A percentile compares a stretch with the other conserved stretches of the same genome.
Evolutionary conservation across 2,888 invertebrate genomes (phyloP).

Genomic region (Xanthia togata): DNA sequence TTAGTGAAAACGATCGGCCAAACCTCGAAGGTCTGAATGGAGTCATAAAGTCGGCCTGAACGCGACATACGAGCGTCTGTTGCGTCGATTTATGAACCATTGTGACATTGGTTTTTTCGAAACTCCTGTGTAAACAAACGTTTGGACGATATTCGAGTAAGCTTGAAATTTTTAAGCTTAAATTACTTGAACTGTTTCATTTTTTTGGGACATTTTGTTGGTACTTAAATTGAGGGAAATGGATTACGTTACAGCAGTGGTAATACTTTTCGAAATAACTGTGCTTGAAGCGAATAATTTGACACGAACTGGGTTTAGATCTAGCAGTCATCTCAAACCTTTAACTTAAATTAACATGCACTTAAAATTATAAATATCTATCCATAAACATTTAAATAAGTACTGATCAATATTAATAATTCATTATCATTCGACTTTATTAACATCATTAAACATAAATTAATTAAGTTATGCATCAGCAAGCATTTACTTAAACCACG

Average conservation of each 20-base stretch:
- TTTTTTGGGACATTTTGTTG: slow-evolving; percentile 21
- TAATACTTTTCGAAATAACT: not conserved
- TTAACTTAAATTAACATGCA: not conserved
- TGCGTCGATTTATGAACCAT: slow-evolving; percentile 84
- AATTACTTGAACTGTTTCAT: slow-evolving; percentile 34
- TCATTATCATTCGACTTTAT: slow-evolving; percentile 22
- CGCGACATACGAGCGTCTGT: slow-evolving; percentile 71
- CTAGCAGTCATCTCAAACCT: not conserved
- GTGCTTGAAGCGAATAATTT: not conserved
- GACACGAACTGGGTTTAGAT: not conserved
- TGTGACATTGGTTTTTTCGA: slow-evolving; percentile 79
- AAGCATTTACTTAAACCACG: slow-evolving; percentile 24
- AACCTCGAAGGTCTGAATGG: slow-evolving; percentile 80
- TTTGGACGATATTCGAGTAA: slow-evolving; percentile 61
- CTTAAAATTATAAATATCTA: not conserved
- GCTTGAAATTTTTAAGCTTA: slow-evolving; percentile 49
- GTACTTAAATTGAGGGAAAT: slow-evolving; percentile 28
- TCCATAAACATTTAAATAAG: slow-evolving; percentile 11
- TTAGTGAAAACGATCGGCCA: slow-evolving; percentile 83
- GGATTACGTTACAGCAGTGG: not conserved
- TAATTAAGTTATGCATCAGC: slow-evolving; percentile 32
- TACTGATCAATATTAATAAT: slow-evolving; percentile 29
- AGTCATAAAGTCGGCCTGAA: slow-evolving; percentile 82
- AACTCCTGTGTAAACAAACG: slow-evolving; percentile 84
- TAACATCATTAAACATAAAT: slow-evolving; percentile 32